A percentile compares a stretch with the other conserved stretches of the same genome.
phyloP scores from a whole-genome alignment of 2,113 vertebrate genomes.

The Hyla sarda region DNA sequence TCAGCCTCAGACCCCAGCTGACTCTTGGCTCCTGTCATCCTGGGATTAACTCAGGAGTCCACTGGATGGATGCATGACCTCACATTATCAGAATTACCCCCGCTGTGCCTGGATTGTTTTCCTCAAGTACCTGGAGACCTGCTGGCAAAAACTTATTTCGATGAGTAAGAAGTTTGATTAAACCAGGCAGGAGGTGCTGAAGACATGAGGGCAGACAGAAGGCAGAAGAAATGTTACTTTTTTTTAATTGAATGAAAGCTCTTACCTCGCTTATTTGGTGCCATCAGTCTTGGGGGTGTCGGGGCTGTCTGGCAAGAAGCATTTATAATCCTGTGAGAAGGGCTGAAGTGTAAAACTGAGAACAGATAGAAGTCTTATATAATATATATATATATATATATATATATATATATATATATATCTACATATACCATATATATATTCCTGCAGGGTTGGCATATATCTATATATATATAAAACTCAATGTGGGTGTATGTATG shows the following conservation, averaged over 20 bases:
- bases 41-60: conserved; percentile 26
- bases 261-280: conserved; percentile 58
- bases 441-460: too few relatives aligned
- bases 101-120: conserved; percentile 58
- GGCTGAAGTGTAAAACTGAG: neutral
- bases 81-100: conserved; percentile 44
- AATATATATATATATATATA: too few relatives aligned
- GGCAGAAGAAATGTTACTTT: conserved; percentile 24
- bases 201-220: conserved; percentile 41
- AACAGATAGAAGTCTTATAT: too few relatives aligned
- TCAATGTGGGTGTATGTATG: too few relatives aligned
- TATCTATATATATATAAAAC: too few relatives aligned
- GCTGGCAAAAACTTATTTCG: conserved; percentile 65
- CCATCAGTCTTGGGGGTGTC: conserved; percentile 60
- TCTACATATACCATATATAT: too few relatives aligned
- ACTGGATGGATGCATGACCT: conserved; percentile 43
- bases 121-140: conserved; percentile 66
- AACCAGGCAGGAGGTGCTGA: conserved; percentile 61
- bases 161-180: conserved; percentile 65
- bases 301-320: conserved; percentile 6
- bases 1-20: conserved; percentile 26
- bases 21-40: conserved; percentile 42
- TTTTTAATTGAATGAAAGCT: neutral
- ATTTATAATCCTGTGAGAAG: neutral
- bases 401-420: too few relatives aligned